These are phyloP conservation scores for Phengaris arion DNA, from an alignment of 2,888 invertebrate species.

Conservation along the genomic window DNA sequence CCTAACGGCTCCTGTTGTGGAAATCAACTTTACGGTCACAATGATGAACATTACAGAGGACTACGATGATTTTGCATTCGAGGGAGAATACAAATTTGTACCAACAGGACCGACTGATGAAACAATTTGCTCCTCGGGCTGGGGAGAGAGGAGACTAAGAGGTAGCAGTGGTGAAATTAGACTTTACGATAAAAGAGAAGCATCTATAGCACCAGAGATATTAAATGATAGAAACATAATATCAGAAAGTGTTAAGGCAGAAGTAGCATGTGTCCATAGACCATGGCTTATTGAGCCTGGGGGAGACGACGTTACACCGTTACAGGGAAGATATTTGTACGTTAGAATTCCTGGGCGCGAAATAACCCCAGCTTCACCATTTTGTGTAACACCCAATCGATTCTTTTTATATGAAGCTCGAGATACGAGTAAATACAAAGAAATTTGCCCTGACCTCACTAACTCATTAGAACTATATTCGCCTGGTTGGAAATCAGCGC, in stretches of 20 bases:
- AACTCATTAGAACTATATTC: constrained; percentile 83
- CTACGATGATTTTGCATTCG: constrained; percentile 88
- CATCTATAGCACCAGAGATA: constrained; percentile 64
- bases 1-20: constrained; percentile 84
- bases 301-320: constrained; percentile 81
- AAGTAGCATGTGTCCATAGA: constrained; percentile 83
- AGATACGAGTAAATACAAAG: constrained; percentile 80
- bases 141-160: constrained; percentile 82
- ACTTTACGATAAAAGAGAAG: constrained; percentile 80
- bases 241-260: constrained; percentile 75
- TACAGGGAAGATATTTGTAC: constrained; percentile 84
- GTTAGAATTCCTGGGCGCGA: constrained; percentile 84
- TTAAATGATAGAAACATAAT: constrained; percentile 73
- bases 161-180: constrained; percentile 88
- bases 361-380: constrained; percentile 67
- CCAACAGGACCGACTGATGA: constrained; percentile 78
- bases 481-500: constrained; percentile 82
- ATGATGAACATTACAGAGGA: constrained; percentile 91
- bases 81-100: constrained; percentile 85
- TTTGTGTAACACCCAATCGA: constrained; percentile 85
- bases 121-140: constrained; percentile 81
- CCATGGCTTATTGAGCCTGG: constrained; percentile 90
- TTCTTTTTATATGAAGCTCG: constrained; percentile 86
- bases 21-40: constrained; percentile 86
- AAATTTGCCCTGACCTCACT: constrained; percentile 83